phyloP scores from a whole-genome alignment of 1,140 invertebrate species.

The Drosophila sp. region DNA sequence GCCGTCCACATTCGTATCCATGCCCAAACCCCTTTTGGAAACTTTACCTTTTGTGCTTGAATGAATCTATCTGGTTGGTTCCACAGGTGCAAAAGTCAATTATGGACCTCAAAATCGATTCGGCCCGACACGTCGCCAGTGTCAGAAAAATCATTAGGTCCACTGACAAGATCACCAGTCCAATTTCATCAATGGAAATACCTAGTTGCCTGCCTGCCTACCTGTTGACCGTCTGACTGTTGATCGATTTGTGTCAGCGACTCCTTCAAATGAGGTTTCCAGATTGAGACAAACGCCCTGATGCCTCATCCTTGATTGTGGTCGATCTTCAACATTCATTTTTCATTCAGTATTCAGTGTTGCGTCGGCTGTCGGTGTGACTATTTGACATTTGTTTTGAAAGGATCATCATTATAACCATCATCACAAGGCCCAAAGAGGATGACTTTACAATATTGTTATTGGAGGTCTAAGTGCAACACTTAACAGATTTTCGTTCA shows the following conservation, averaged over 20 bases:
- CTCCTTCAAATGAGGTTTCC: constrained; percentile 25
- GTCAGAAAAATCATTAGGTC: constrained; percentile 48
- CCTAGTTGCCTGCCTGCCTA: constrained; percentile 29
- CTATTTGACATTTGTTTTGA: constrained; percentile 29
- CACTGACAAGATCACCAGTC: constrained; percentile 46
- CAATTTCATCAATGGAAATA: constrained; percentile 21
- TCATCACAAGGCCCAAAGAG: background rate
- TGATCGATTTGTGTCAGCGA: constrained; percentile 69
- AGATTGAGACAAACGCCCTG: constrained; percentile 44
- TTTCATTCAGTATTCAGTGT: constrained; percentile 53
- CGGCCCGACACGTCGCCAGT: constrained; percentile 47
- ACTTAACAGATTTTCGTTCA: constrained; percentile 23
- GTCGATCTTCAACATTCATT: constrained; percentile 29
- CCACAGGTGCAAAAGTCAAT: constrained; percentile 59
- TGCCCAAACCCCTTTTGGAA: background rate
- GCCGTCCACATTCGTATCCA: constrained; percentile 22
- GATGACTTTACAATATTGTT: constrained; percentile 41
- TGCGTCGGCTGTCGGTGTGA: constrained; percentile 27
- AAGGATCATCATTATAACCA: constrained; percentile 49
- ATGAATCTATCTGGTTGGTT: constrained; percentile 1
- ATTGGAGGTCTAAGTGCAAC: constrained; percentile 13
- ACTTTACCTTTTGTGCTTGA: constrained; percentile 37
- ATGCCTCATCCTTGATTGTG: constrained; percentile 42
- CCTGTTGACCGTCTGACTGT: constrained; percentile 21
- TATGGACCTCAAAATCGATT: constrained; percentile 46